Base-by-base conservation (phyloP, 2,797 vertebrate genomes). In the Scyliorhinus canicula region DNA sequence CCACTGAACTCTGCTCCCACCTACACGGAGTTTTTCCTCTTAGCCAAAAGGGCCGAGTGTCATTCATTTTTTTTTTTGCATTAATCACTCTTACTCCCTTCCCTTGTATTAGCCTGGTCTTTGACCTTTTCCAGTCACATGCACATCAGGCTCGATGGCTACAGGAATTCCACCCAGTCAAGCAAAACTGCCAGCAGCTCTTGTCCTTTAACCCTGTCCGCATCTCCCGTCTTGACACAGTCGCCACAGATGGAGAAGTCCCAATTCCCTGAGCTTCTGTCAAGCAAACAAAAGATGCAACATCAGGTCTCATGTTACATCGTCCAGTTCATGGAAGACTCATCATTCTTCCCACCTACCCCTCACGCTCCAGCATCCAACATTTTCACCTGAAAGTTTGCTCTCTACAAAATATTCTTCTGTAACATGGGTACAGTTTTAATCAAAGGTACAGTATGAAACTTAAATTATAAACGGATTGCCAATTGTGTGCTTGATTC, bases 191-290 rank as follows among this genome's bases (percentile, higher is more conserved):
- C 55, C 9, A 55, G 67, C 26, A 71, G 67, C 93, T 69, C 47
- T 69, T 55, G 14, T 69, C 93, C 67, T 74, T 94, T 52, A 94
- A 94, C 93, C 93, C 67, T 28, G 67, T 69, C 85, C 91, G 35
- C n/a, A 6, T n/a, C 57, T 44, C 50, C 90, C 26, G n/a, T 1
- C 67, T 63, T 5, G 88, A 24, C 60, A 65, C 60, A 12, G 3
- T 31, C 4, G 52, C 57, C 52, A 52, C 52, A 88, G 31, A 90
- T 60, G 86, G 57, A 90, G 35, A 90, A 60, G 55, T 31, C 57
- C n/a, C 86, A 60, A 57, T 90, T 31, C 14, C n/a, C 86, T 35
- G 5, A 90, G 55, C 57, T 90, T 90, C 55, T 90, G 35, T 90
- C 31, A 90, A 60, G 14, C 85, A 86, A 47, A 55, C 85, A 88